phyloP scores from a whole-genome alignment of 2,888 invertebrate species.

The Aquatica leii region DNA sequence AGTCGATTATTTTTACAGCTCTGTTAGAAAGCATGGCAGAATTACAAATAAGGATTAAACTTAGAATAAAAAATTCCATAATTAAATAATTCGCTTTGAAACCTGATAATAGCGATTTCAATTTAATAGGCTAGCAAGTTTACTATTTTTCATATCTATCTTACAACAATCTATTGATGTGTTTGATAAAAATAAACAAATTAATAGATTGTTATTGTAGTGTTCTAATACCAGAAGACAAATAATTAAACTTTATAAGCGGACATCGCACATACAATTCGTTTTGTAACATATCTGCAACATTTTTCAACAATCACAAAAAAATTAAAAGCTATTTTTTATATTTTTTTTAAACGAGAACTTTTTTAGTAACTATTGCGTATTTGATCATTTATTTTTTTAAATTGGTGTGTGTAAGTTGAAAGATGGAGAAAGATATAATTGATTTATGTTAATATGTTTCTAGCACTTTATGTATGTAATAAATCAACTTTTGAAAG shows the following conservation, averaged over 20 bases:
- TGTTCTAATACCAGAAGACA: constrained; percentile 32
- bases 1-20: constrained; percentile 34
- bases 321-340: constrained; percentile 5
- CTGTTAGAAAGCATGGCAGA: constrained; percentile 30
- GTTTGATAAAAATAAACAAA: constrained; percentile 18
- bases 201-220: constrained; percentile 32
- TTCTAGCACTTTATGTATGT: constrained; percentile 5
- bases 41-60: constrained; percentile 21
- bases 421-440: constrained; percentile 2
- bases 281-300: constrained; percentile 21
- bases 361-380: constrained; percentile 8
- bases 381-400: background rate
- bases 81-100: constrained; percentile 28
- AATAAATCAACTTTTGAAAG: constrained; percentile 12
- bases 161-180: constrained; percentile 25
- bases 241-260: constrained; percentile 33
- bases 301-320: constrained; percentile 21
- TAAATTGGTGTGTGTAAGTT: background rate
- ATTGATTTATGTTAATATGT: background rate
- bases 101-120: constrained; percentile 31
- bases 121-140: constrained; percentile 32
- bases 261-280: constrained; percentile 16
- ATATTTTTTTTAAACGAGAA: constrained; percentile 7
- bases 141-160: constrained; percentile 37
- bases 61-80: constrained; percentile 20